Evolutionary conservation across 2,797 vertebrate species (phyloP).

Genomic region (Podarcis siculus): DNA sequence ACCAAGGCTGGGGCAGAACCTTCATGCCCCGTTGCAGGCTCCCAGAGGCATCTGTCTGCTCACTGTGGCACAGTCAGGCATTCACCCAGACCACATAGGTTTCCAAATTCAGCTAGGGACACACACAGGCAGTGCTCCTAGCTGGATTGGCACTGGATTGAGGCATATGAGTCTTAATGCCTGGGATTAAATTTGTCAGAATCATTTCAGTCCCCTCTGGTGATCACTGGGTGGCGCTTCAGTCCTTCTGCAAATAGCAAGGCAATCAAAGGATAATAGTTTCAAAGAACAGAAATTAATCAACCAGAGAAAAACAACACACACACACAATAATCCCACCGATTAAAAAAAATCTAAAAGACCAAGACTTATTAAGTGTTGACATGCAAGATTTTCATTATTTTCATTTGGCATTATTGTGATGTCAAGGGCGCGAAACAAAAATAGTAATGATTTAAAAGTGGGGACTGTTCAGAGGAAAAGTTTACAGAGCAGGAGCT

Average conservation of each 20-base stretch:
- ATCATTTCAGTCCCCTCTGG: slow-evolving; percentile 14
- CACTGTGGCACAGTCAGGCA: too few relatives aligned
- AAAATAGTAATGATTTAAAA: neutral
- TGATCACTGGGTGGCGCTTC: slow-evolving; percentile 64
- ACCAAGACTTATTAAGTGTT: neutral
- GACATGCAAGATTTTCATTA: neutral
- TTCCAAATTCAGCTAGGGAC: neutral
- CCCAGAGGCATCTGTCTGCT: neutral
- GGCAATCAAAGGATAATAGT: accelerated
- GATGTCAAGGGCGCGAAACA: accelerated
- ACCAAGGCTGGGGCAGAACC: neutral
- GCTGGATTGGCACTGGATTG: neutral
- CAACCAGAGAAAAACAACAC: neutral
- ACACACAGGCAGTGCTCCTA: neutral
- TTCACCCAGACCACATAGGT: too few relatives aligned
- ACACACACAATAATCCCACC: accelerated
- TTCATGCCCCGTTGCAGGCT: neutral
- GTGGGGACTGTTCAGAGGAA: neutral
- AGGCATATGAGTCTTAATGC: neutral
- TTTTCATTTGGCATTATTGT: neutral
- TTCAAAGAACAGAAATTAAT: neutral
- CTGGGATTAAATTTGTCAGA: neutral
- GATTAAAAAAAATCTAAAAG: neutral
- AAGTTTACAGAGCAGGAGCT: neutral
- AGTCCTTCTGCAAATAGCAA: accelerated